Evolutionary conservation across 2,888 invertebrate species (phyloP).

Genomic region (Meiosimyza decipiens): DNA sequence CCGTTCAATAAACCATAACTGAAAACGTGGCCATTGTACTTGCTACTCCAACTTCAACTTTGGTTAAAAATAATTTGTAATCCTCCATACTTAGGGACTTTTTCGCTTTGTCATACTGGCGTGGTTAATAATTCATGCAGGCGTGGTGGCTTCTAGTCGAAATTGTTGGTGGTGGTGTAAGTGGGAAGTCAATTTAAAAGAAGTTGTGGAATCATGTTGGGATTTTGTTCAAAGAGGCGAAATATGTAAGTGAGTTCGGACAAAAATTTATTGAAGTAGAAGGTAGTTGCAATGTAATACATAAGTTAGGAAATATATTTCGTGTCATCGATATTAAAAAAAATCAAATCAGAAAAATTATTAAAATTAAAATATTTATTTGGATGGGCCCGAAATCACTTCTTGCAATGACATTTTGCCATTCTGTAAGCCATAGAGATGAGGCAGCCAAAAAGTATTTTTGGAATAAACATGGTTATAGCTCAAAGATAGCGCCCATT

Average conservation of each 20-base stretch:
- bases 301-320: no score
- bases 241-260: not conserved
- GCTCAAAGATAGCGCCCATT: no score
- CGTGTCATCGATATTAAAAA: no score
- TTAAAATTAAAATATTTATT: no score
- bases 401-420: no score
- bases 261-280: no score
- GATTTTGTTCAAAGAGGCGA: not conserved
- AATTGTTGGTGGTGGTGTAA: not conserved
- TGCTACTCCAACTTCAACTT: slow-evolving; percentile 22
- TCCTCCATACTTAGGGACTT: slow-evolving; percentile 15
- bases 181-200: not conserved
- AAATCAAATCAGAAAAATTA: no score
- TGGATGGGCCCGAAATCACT: no score
- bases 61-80: slow-evolving; percentile 10
- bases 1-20: slow-evolving; percentile 25
- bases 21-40: not conserved
- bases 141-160: not conserved
- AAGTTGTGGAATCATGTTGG: slow-evolving; percentile 19
- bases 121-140: slow-evolving; percentile 19
- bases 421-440: no score
- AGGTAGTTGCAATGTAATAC: no score
- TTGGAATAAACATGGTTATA: no score
- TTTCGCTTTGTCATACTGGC: slow-evolving; percentile 29
- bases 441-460: no score